A percentile compares a stretch with the other conserved stretches of the same genome.
Evolutionary conservation across 2,888 invertebrate species (phyloP).

Genomic region (Coelinius sp.): DNA sequence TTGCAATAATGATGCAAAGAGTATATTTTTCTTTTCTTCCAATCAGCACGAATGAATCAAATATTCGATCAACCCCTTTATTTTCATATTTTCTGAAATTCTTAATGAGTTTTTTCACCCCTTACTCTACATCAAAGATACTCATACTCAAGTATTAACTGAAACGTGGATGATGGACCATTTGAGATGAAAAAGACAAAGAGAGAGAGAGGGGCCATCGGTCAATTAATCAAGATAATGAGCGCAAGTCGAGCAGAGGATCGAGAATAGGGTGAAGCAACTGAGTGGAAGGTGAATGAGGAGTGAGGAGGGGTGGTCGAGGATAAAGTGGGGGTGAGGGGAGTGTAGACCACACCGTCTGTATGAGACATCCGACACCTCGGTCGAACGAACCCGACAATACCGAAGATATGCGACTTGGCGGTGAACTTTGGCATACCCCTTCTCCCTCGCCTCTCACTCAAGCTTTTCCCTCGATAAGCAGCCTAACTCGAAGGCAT

Average conservation of each 20-base stretch:
- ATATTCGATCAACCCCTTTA: background rate
- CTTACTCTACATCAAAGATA: background rate
- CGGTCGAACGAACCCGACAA: constrained; percentile 64
- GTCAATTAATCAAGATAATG: constrained; percentile 71
- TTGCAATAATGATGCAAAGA: background rate
- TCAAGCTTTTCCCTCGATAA: constrained; percentile 38
- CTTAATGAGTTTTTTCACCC: constrained; percentile 1
- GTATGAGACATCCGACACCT: constrained; percentile 69
- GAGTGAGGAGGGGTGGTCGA: constrained; percentile 40
- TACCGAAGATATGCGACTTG: constrained; percentile 70
- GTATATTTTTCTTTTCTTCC: background rate
- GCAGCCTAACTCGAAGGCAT: constrained; percentile 58
- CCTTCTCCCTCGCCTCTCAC: background rate
- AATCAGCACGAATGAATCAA: background rate
- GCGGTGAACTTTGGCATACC: constrained; percentile 64
- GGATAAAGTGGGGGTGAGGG: constrained; percentile 39
- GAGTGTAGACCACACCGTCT: constrained; percentile 57
- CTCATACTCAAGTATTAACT: constrained; percentile 2
- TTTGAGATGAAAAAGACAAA: constrained; percentile 45
- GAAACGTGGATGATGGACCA: constrained; percentile 14
- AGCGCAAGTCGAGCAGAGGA: constrained; percentile 61
- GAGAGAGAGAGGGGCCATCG: constrained; percentile 61
- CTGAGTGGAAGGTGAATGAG: constrained; percentile 33
- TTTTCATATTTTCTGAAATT: background rate
- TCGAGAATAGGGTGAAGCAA: constrained; percentile 29